A percentile compares a stretch with the other conserved stretches of the same genome.
These are phyloP conservation scores for Tachystola acroxantha DNA, from an alignment of 2,888 invertebrate species.

Conservation along the genomic window DNA sequence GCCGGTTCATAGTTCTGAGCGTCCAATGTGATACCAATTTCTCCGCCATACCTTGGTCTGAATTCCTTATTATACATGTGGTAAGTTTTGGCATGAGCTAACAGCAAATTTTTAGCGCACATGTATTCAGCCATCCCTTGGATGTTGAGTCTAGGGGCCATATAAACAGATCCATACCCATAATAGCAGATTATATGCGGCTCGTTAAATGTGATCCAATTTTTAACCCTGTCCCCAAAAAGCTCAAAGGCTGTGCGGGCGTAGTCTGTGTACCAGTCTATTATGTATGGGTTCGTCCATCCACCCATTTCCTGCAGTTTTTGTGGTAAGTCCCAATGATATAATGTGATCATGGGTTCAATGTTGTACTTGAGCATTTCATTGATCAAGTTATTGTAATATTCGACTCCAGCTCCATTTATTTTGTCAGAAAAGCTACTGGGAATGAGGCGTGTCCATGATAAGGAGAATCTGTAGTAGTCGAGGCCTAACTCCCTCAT, in stretches of 20 bases:
- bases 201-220: conserved; percentile 79
- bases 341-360: conserved; percentile 75
- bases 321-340: too few species aligned
- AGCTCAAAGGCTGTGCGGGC: conserved; percentile 49
- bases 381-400: conserved; percentile 51
- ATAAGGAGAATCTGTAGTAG: conserved; percentile 76
- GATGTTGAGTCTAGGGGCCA: conserved; percentile 41
- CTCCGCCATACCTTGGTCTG: conserved; percentile 28
- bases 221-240: conserved; percentile 64
- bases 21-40: conserved; percentile 18
- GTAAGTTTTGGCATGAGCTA: conserved; percentile 73
- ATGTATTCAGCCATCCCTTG: conserved; percentile 60
- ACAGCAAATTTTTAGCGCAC: conserved; percentile 58
- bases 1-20: conserved; percentile 41
- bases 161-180: conserved; percentile 51
- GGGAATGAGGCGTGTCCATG: conserved; percentile 81
- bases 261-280: conserved; percentile 64
- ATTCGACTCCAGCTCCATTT: conserved; percentile 61
- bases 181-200: conserved; percentile 45
- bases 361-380: conserved; percentile 78
- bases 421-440: conserved; percentile 68
- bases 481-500: conserved; percentile 60
- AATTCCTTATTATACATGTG: conserved; percentile 47
- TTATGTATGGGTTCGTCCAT: conserved; percentile 55
- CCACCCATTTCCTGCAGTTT: too few species aligned